A percentile compares a stretch with the other conserved stretches of the same genome.
phyloP scores from a whole-genome alignment of 2,888 invertebrate genomes.

The Laspeyria flexula region DNA sequence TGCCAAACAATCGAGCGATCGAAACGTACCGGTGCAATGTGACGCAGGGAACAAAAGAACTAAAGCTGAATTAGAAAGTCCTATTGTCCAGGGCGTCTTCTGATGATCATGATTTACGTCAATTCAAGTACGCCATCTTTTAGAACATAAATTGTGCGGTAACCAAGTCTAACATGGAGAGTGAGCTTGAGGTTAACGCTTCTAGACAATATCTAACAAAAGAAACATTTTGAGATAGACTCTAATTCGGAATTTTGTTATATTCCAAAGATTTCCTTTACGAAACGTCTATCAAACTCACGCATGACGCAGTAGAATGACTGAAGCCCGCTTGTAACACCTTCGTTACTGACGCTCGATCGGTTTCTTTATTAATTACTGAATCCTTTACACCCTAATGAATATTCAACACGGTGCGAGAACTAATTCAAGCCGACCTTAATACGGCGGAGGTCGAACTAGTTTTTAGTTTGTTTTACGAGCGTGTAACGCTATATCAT shows the following conservation, averaged over 20 bases:
- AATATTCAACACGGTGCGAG: slow-evolving; percentile 65
- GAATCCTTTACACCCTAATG: slow-evolving; percentile 69
- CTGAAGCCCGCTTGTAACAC: slow-evolving; percentile 48
- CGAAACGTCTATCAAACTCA: slow-evolving; percentile 50
- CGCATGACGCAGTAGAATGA: slow-evolving; percentile 49
- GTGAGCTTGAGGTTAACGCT: slow-evolving; percentile 49
- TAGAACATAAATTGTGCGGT: slow-evolving; percentile 60
- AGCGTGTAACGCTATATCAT: slow-evolving; percentile 77
- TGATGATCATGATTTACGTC: slow-evolving; percentile 72
- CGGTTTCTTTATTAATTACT: slow-evolving; percentile 70
- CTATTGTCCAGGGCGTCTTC: slow-evolving; percentile 61
- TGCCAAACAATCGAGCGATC: slow-evolving; percentile 57
- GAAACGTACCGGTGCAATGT: slow-evolving; percentile 61
- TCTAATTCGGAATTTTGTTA: slow-evolving; percentile 48
- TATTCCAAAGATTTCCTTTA: slow-evolving; percentile 61
- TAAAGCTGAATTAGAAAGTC: slow-evolving; percentile 70
- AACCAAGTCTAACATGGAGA: slow-evolving; percentile 50
- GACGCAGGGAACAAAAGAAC: slow-evolving; percentile 60
- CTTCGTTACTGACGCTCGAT: slow-evolving; percentile 62
- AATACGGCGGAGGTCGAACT: slow-evolving; percentile 50
- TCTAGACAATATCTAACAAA: slow-evolving; percentile 60
- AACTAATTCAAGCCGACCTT: slow-evolving; percentile 63
- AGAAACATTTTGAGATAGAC: slow-evolving; percentile 40
- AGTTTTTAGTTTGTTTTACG: slow-evolving; percentile 76
- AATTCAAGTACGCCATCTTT: slow-evolving; percentile 58